Base-by-base conservation (phyloP, 1,140 invertebrate species). In the Scaptomyza graminum region DNA sequence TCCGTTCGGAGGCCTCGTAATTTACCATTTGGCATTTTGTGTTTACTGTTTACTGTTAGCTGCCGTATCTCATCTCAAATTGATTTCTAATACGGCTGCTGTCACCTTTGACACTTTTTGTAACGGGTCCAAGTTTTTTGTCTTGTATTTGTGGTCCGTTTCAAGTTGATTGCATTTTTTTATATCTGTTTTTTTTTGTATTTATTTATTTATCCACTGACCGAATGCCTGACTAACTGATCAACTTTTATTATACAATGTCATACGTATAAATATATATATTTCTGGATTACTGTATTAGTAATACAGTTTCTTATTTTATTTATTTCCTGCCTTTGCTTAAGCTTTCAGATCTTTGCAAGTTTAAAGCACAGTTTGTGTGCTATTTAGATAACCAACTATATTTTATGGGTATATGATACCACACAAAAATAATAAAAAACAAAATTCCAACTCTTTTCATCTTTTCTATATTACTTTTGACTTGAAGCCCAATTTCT, bases 41-140 rank as follows among this genome's bases (percentile, higher is more conserved):
- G 51, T 85, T 85, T 85, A 85, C 82, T 82, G 82, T 85, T 85
- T 85, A 85, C 82, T 88, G 82, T 85, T 85, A 88, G 49, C 59
- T 63, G 59, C 57, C 69, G 64, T 7, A 68, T 52, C 75, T 85
- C 76, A 76, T 69, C 71, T 71, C 51, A 79, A 80, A 87, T 85
- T 78, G 82, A 85, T 85, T 82, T 88, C 63, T 78, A 72, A 72
- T 81, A 74, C 75, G 61, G 69, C 68, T 63, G 74, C 81, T 87
- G 78, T 85, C 82, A 85, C 81, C 81, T 85, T 87, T 85, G 81
- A 85, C 81, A 85, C 82, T 57, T 81, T 70, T 41, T 49, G 34
- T 83, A 84, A 84, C 82, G 77, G 82, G 56, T 69, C 81, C 31
- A 34, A 9, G 31, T 34, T 9, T 28, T 64, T 44, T 16, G 52